phyloP scores from a whole-genome alignment of 2,113 vertebrate species.

The Orientallactaga bullata region DNA sequence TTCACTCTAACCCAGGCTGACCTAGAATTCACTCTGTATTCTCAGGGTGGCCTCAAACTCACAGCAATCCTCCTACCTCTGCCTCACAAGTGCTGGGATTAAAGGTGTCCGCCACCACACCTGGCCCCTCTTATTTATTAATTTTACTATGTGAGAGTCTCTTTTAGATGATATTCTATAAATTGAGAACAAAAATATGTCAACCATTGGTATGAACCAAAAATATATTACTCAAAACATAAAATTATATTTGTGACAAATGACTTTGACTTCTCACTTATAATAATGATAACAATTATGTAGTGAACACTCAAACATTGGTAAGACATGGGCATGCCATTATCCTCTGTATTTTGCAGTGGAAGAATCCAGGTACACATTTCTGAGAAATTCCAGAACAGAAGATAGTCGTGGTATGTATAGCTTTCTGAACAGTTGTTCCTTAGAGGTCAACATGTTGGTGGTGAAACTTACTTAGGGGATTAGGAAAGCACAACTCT shows the following conservation, averaged over 20 bases:
- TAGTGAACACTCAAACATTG: background rate
- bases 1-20: too few relatives aligned
- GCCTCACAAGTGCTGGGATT: too few relatives aligned
- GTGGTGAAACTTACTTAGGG: background rate
- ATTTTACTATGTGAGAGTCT: background rate
- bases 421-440: background rate
- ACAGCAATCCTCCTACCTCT: too few relatives aligned
- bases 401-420: background rate
- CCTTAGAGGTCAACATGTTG: background rate
- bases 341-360: background rate
- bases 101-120: too few relatives aligned
- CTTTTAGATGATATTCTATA: constrained; percentile 4
- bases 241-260: constrained; percentile 1
- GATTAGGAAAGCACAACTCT: background rate
- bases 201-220: background rate
- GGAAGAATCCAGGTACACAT: background rate
- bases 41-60: too few relatives aligned
- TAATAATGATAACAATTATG: background rate
- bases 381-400: background rate
- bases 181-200: background rate
- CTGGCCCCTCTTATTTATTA: background rate
- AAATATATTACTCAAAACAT: background rate
- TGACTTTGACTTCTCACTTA: background rate
- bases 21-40: too few relatives aligned
- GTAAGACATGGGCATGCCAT: background rate